These are phyloP conservation scores for Dastarcus helophoroides DNA, from an alignment of 2,888 invertebrate genomes.

Conservation along the genomic window DNA sequence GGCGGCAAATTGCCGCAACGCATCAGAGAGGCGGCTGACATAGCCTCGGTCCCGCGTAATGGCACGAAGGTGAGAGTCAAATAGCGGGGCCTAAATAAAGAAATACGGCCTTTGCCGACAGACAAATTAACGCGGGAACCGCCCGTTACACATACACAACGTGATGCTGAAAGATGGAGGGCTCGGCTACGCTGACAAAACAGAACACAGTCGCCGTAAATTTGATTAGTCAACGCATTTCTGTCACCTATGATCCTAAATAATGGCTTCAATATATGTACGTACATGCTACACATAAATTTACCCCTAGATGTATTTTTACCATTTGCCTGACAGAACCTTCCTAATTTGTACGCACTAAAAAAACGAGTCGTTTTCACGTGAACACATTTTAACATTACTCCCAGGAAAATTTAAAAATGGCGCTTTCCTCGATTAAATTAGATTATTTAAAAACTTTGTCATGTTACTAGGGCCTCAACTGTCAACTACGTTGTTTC, in stretches of 20 bases:
- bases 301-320: too few relatives aligned
- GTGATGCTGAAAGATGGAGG: slow-evolving; percentile 26
- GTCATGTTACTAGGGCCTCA: too few relatives aligned
- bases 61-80: slow-evolving; percentile 34
- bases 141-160: slow-evolving; percentile 17
- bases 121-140: slow-evolving; percentile 35
- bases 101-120: slow-evolving; percentile 35
- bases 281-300: too few relatives aligned
- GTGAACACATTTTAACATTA: too few relatives aligned
- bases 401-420: too few relatives aligned
- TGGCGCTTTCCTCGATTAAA: too few relatives aligned
- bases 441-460: too few relatives aligned
- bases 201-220: slow-evolving; percentile 29
- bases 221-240: slow-evolving; percentile 37
- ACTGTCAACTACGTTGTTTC: too few relatives aligned
- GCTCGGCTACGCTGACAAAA: slow-evolving; percentile 24
- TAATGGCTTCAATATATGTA: slow-evolving; percentile 30
- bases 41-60: slow-evolving; percentile 26
- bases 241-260: slow-evolving; percentile 33
- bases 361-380: too few relatives aligned
- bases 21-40: slow-evolving; percentile 24
- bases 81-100: slow-evolving; percentile 37
- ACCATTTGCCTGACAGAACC: too few relatives aligned
- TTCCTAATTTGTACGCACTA: too few relatives aligned
- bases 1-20: slow-evolving; percentile 28